phyloP scores from a whole-genome alignment of 2,888 invertebrate species.

The Pterobdella sp. region DNA sequence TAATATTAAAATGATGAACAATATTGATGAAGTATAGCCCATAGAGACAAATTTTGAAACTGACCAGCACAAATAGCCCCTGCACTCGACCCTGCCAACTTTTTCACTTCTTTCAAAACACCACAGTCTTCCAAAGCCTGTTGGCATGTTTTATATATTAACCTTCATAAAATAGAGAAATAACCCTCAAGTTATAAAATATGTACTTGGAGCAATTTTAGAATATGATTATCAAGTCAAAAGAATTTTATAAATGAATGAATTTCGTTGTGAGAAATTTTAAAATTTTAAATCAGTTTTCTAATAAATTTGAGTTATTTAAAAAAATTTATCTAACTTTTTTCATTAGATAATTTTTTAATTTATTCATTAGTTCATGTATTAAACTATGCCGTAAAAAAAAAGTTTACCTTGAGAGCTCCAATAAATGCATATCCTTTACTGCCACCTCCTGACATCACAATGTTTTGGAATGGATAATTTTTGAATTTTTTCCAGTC shows the following conservation, averaged over 20 bases:
- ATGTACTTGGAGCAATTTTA: too few relatives aligned
- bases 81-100: slow-evolving; percentile 37
- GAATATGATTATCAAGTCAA: too few relatives aligned
- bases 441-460: slow-evolving; percentile 38
- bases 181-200: too few relatives aligned
- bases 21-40: not conserved
- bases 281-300: too few relatives aligned
- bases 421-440: slow-evolving; percentile 38
- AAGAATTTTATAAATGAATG: too few relatives aligned
- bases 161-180: too few relatives aligned
- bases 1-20: not conserved
- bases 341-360: too few relatives aligned
- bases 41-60: not conserved
- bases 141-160: too few relatives aligned
- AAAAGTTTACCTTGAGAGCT: slow-evolving; percentile 38
- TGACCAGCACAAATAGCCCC: slow-evolving; percentile 38
- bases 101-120: slow-evolving; percentile 31
- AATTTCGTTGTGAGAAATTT: too few relatives aligned
- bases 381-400: not conserved
- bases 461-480: slow-evolving; percentile 35
- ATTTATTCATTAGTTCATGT: not conserved
- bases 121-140: slow-evolving; percentile 39
- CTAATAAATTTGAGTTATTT: too few relatives aligned
- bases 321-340: too few relatives aligned
- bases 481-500: slow-evolving; percentile 21